Evolutionary conservation across 2,113 vertebrate genomes (phyloP).

Genomic region (Carlito syrichta): DNA sequence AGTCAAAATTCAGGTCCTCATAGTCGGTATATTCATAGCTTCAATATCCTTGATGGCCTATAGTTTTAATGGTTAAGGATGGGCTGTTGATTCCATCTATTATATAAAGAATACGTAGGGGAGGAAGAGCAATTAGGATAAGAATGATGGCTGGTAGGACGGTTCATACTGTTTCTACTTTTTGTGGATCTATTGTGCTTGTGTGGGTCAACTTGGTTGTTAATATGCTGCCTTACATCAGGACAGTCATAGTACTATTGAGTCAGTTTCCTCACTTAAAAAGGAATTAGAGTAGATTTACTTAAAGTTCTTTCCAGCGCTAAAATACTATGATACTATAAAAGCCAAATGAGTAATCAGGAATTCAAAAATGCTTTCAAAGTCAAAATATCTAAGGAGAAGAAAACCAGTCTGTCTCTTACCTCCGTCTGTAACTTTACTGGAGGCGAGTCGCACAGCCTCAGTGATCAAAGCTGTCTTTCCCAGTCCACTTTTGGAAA

Average conservation of each 20-base stretch:
- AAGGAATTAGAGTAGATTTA: background rate
- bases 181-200: too few relatives aligned
- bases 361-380: conserved; percentile 22
- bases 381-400: background rate
- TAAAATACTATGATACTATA: background rate
- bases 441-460: conserved; percentile 87
- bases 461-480: conserved; percentile 80
- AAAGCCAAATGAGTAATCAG: conserved; percentile 41
- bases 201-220: too few relatives aligned
- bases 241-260: background rate
- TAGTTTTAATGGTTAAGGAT: too few relatives aligned
- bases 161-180: too few relatives aligned
- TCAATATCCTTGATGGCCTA: too few relatives aligned
- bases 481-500: conserved; percentile 75
- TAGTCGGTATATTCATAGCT: too few relatives aligned
- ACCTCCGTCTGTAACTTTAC: conserved; percentile 88
- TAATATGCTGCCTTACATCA: background rate
- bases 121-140: too few relatives aligned
- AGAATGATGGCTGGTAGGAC: too few relatives aligned
- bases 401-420: conserved; percentile 22
- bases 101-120: too few relatives aligned
- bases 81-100: too few relatives aligned
- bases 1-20: too few relatives aligned
- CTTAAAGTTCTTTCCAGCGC: conserved; percentile 4
- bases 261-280: background rate